Evolutionary conservation across 2,797 vertebrate genomes (phyloP).

Genomic region (Geotrypetes seraphini): DNA sequence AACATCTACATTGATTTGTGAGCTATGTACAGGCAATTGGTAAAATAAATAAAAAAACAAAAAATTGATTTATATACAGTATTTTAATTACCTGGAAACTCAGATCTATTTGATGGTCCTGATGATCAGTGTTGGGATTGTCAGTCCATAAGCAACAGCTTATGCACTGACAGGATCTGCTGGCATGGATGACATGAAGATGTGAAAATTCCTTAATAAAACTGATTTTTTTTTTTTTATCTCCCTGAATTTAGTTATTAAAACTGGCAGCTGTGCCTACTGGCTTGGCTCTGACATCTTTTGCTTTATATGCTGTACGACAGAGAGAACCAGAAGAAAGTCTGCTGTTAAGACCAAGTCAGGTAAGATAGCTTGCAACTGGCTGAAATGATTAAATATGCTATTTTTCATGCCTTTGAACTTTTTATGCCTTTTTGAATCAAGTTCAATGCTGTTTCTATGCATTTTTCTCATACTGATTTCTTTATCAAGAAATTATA

Average conservation of each 20-base stretch:
- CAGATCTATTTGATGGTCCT: not conserved
- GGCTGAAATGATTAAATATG: too few species aligned
- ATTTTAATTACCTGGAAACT: not conserved
- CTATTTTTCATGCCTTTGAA: too few species aligned
- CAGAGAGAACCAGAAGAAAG: slow-evolving; percentile 26
- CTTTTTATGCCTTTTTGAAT: too few species aligned
- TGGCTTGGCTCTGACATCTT: slow-evolving; percentile 59
- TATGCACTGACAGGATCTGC: too few species aligned
- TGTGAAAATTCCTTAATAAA: slow-evolving; percentile 1
- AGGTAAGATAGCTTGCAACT: too few species aligned
- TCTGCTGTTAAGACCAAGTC: slow-evolving; percentile 36
- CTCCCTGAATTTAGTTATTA: slow-evolving; percentile 51
- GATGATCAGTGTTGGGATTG: not conserved
- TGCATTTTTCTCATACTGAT: too few species aligned
- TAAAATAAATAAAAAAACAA: too few species aligned
- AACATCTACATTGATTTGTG: too few species aligned
- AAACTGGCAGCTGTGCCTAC: slow-evolving; percentile 63
- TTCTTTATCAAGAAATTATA: too few species aligned
- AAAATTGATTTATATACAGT: not conserved
- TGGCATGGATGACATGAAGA: not conserved
- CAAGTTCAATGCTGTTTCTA: too few species aligned
- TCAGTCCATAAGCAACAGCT: too few species aligned
- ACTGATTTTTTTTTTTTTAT: not conserved
- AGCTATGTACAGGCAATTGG: too few species aligned
- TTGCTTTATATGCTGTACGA: slow-evolving; percentile 52